phyloP scores from a whole-genome alignment of 2,113 vertebrate species.

The Odobenus rosmarus region DNA sequence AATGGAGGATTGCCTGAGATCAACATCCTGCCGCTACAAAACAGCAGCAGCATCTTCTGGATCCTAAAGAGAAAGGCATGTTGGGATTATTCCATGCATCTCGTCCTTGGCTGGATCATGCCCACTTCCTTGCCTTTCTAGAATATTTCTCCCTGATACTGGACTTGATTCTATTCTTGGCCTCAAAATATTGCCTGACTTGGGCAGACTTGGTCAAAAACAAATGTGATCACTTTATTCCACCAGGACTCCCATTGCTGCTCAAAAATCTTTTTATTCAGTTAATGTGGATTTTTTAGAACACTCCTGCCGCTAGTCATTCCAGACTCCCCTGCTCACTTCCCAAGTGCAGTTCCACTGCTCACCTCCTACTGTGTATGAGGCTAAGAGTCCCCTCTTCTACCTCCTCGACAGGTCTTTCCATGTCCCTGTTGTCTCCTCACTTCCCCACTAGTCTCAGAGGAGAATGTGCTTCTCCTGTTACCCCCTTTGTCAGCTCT shows the following conservation, averaged over 20 bases:
- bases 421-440: not conserved
- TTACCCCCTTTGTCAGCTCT: not conserved
- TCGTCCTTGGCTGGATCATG: not conserved
- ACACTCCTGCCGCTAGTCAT: not conserved
- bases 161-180: slow-evolving; percentile 2
- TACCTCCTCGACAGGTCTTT: not conserved
- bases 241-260: not conserved
- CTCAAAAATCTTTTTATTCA: not conserved
- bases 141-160: not conserved
- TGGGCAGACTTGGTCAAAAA: not conserved
- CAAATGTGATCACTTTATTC: not conserved
- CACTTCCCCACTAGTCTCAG: not conserved
- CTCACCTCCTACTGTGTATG: not conserved
- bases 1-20: not conserved
- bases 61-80: slow-evolving; percentile 34
- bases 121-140: not conserved
- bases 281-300: slow-evolving; percentile 18
- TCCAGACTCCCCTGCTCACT: not conserved
- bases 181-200: not conserved
- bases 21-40: not conserved
- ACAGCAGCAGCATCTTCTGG: slow-evolving; percentile 58
- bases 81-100: not conserved
- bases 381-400: not conserved
- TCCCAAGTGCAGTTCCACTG: not conserved
- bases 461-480: not conserved